phyloP scores from a whole-genome alignment of 2,888 invertebrate genomes.

The Melanotus villosus region DNA sequence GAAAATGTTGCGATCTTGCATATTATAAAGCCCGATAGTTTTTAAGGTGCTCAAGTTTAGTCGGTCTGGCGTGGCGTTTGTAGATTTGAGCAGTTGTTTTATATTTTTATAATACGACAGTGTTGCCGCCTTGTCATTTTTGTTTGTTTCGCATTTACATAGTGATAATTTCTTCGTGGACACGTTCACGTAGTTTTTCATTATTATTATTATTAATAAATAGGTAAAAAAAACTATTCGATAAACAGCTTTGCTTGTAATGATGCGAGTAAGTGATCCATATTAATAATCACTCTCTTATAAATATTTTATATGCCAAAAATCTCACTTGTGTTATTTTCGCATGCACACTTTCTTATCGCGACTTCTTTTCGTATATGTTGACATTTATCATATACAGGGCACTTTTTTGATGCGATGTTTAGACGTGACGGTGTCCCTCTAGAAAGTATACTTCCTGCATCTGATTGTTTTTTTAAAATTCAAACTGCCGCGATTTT shows the following conservation, averaged over 20 bases:
- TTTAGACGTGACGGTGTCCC: constrained; percentile 38
- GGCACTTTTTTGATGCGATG: constrained; percentile 48
- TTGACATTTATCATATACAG: constrained; percentile 37
- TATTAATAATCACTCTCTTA: constrained; percentile 51
- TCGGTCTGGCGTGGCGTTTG: not conserved
- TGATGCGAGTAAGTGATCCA: constrained; percentile 55
- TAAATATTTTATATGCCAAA: constrained; percentile 58
- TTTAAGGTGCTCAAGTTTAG: too few species aligned
- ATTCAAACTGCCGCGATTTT: constrained; percentile 8
- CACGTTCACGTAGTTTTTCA: constrained; percentile 26
- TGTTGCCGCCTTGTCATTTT: constrained; percentile 42
- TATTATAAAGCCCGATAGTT: too few species aligned
- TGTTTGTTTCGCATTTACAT: constrained; percentile 32
- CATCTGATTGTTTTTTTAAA: constrained; percentile 1
- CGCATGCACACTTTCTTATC: constrained; percentile 41
- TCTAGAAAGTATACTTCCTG: constrained; percentile 42
- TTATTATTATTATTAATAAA: constrained; percentile 33
- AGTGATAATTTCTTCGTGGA: constrained; percentile 29
- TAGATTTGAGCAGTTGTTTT: constrained; percentile 40
- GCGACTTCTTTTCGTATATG: constrained; percentile 43
- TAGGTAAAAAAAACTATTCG: constrained; percentile 42
- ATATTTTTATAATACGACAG: constrained; percentile 45
- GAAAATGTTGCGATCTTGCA: too few species aligned
- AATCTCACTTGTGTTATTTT: constrained; percentile 53
- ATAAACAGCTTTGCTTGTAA: constrained; percentile 61